Evolutionary conservation across 2,113 vertebrate species (phyloP).

Genomic region (Saimiri boliviensis): DNA sequence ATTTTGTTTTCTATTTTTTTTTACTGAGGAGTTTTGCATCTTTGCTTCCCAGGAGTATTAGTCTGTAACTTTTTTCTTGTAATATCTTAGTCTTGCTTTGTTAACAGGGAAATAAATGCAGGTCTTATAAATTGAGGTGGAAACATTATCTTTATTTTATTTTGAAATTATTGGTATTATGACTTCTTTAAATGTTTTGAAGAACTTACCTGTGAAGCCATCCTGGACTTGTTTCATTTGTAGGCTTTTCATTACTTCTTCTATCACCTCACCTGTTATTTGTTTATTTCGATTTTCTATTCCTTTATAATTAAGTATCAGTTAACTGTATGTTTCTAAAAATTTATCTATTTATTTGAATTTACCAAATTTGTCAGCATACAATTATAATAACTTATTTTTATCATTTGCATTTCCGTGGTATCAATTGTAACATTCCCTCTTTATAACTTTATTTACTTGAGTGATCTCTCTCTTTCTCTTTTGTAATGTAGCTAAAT

Average conservation of each 20-base stretch:
- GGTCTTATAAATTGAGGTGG: not conserved
- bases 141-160: not conserved
- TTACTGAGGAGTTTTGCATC: not conserved
- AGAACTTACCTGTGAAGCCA: not conserved
- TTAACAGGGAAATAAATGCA: not conserved
- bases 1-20: not conserved
- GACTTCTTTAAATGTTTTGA: not conserved
- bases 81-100: not conserved
- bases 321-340: not conserved
- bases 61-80: not conserved
- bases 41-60: not conserved
- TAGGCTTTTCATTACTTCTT: not conserved
- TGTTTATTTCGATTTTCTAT: not conserved
- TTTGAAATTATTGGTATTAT: not conserved
- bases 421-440: not conserved
- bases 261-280: not conserved
- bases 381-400: not conserved
- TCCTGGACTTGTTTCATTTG: not conserved
- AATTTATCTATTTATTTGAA: not conserved
- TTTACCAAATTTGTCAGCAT: not conserved
- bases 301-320: not conserved
- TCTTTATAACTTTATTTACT: not conserved
- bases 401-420: not conserved
- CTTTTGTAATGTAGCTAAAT: not conserved
- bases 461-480: not conserved